phyloP scores from a whole-genome alignment of 1,140 invertebrate species.

The Lutraria rhynchaena region DNA sequence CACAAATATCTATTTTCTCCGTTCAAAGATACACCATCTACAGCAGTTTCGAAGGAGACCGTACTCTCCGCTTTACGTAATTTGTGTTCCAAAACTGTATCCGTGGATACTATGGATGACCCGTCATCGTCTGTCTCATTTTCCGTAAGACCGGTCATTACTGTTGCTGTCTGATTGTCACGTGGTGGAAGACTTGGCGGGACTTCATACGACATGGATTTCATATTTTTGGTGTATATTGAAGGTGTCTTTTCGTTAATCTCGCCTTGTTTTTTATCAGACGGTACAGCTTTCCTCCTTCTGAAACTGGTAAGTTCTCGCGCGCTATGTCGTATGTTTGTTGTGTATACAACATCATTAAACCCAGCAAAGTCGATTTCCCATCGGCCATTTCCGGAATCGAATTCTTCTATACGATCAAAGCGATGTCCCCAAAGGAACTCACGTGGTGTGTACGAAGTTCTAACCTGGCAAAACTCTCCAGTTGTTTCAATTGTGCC shows the following conservation, averaged over 20 bases:
- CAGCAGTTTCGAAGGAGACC: slow-evolving; percentile 36
- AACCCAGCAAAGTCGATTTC: slow-evolving; percentile 77
- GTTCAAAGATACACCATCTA: neutral
- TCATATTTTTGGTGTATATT: slow-evolving; percentile 29
- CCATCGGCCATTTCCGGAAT: slow-evolving; percentile 75
- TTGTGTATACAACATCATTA: slow-evolving; percentile 74
- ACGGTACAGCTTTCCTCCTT: slow-evolving; percentile 5
- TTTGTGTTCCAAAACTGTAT: slow-evolving; percentile 21
- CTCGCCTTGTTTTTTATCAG: slow-evolving; percentile 1
- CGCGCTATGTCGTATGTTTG: slow-evolving; percentile 75
- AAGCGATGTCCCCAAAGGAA: slow-evolving; percentile 84
- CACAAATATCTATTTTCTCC: neutral
- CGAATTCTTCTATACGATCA: slow-evolving; percentile 79
- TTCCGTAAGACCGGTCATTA: neutral
- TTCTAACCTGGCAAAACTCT: slow-evolving; percentile 82
- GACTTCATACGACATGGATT: slow-evolving; percentile 31
- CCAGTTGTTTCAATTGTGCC: slow-evolving; percentile 85
- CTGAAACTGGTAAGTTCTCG: slow-evolving; percentile 70
- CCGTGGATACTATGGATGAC: neutral
- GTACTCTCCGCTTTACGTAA: slow-evolving; percentile 20
- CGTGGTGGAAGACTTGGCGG: slow-evolving; percentile 28
- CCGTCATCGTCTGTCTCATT: neutral
- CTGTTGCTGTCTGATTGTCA: neutral
- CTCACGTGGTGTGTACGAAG: slow-evolving; percentile 83
- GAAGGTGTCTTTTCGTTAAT: neutral